Evolutionary conservation across 2,888 invertebrate genomes (phyloP).

Genomic region (Diarsia brunnea): DNA sequence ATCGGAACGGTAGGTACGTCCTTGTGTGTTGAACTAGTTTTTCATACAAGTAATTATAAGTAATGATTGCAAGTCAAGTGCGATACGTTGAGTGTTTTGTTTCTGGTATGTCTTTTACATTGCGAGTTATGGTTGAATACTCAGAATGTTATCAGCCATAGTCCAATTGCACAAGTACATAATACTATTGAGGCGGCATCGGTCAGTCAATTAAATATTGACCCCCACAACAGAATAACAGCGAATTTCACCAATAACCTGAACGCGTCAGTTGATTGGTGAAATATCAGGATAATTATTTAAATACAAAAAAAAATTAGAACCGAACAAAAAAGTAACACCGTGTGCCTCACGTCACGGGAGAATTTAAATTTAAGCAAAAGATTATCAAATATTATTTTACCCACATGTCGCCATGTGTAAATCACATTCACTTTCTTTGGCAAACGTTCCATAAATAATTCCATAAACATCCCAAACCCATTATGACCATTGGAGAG

Average conservation of each 20-base stretch:
- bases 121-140: background rate
- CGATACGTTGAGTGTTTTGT: conserved; percentile 19
- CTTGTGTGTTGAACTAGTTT: conserved; percentile 3
- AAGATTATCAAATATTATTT: no score
- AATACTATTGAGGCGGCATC: background rate
- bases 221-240: background rate
- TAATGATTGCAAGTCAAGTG: conserved; percentile 57
- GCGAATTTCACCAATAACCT: background rate
- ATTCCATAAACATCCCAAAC: conserved; percentile 16
- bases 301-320: no score
- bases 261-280: background rate
- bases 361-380: no score
- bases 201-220: background rate
- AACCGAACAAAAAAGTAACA: no score
- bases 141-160: background rate
- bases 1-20: conserved; percentile 1
- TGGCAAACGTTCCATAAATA: conserved; percentile 1
- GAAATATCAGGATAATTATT: no score
- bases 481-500: conserved; percentile 26
- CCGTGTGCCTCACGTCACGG: no score
- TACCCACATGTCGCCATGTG: no score
- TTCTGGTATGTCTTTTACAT: background rate
- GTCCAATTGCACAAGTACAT: background rate
- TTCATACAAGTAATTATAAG: conserved; percentile 49
- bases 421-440: background rate